Base-by-base conservation (phyloP, 2,888 invertebrate species). In the Chelonus formosanus region DNA sequence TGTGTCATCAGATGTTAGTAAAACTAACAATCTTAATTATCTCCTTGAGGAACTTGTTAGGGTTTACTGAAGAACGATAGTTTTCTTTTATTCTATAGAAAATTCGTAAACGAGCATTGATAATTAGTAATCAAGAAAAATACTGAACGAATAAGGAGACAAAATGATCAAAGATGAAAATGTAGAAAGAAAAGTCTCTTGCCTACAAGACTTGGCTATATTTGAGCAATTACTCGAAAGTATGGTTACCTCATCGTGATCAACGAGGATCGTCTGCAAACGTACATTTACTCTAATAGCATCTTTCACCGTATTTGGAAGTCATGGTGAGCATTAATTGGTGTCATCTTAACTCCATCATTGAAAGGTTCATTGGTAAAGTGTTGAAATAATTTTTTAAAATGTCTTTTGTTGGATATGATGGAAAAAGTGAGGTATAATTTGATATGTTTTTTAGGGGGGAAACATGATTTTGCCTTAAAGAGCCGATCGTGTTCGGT, bases 401-500 rank as follows among this genome's bases (percentile, higher is more conserved):
- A 20, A 20, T 20, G 20, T 20, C 20, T 20, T 20, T 20, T 20
- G 20, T 20, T 20, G 20, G 20, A 20, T 20, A 20, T 20, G 20
- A 2, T 20, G 40, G 5, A 40, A 4, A 40, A 40, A 40, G 4
- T 40, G 6, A 40, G 35, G 35, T 36, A 40, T 36, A 10, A 54
- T 56, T 56, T 31, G 1, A 43, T 31, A 44, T 60, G 35, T 48
- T 52, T 50, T 36, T 4, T 52, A 8, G 40, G 50, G 36, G 54
- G 47, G 55, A 62, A 66, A 66, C 56, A 56, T 44, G 61, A 66
- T 66, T 44, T 40, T 6, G 6, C 40, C 40, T 40, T 5, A 35
- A 50, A 31, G 43, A 52, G 61, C 61, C 56, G 40, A 66, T 66
- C 50, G 50, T 50, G 52, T 63, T 36, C 53, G 54, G 65, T 47